Conservation (phyloP, 37 sponge, comb jelly and placozoan genomes). For the Mnemiopsis leidyi region DNA sequence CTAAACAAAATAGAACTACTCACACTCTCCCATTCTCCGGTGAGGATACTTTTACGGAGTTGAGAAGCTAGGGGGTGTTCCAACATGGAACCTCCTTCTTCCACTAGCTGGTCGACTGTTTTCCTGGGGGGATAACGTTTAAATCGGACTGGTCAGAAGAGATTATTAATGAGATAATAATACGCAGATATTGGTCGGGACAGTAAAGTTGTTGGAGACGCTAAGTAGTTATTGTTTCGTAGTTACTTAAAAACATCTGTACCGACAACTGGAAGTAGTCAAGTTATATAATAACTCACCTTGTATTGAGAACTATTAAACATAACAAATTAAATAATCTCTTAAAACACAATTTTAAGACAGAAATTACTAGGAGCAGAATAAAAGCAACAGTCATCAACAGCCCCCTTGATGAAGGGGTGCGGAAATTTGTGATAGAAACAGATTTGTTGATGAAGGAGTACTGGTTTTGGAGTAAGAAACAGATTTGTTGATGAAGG, state of each 20-base stretch:
- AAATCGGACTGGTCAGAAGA: too few relatives aligned
- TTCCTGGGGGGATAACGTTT: too few relatives aligned
- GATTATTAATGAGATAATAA: too few relatives aligned
- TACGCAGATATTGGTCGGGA: too few relatives aligned
- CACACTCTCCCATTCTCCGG: constrained; percentile 89
- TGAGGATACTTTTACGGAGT: constrained; percentile 76
- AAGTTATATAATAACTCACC: not conserved
- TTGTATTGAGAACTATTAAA: not conserved
- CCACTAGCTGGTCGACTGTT: constrained; percentile 75
- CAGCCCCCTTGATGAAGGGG: not conserved
- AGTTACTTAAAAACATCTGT: too few relatives aligned
- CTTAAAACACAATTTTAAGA: not conserved
- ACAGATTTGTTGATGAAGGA: too few relatives aligned
- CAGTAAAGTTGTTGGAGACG: too few relatives aligned
- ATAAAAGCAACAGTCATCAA: not conserved
- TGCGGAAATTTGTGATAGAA: not conserved
- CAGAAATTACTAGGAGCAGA: not conserved
- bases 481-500: too few relatives aligned
- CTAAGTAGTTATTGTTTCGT: too few relatives aligned
- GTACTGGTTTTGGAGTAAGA: not conserved
- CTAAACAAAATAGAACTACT: not conserved
- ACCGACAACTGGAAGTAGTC: too few relatives aligned
- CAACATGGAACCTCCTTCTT: constrained; percentile 85
- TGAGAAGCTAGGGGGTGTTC: constrained; percentile 90
- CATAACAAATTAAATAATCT: not conserved